These are phyloP conservation scores for Mus minutoides DNA, from an alignment of 2,797 vertebrate genomes.

Conservation along the genomic window DNA sequence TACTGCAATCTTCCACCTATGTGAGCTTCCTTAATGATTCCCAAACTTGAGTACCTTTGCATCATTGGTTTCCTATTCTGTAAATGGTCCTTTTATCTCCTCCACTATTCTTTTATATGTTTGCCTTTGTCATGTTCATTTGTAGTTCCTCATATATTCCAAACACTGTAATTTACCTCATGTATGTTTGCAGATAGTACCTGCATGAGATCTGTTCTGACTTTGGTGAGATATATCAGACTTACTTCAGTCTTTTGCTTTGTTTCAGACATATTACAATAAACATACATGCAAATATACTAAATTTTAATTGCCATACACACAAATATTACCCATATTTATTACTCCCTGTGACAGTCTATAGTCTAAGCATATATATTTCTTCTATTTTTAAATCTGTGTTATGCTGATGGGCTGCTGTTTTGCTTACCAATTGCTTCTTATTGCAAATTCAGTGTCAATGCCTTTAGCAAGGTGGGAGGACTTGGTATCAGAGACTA, in stretches of 20 bases:
- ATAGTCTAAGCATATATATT: background rate
- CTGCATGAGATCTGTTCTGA: background rate
- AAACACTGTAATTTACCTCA: background rate
- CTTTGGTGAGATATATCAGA: constrained; percentile 4
- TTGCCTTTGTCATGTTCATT: background rate
- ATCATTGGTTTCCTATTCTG: constrained; percentile 23
- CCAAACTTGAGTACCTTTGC: background rate
- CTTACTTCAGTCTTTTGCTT: background rate
- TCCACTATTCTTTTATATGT: constrained; percentile 3
- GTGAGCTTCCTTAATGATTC: background rate
- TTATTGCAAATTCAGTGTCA: background rate
- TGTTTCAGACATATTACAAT: constrained; percentile 7
- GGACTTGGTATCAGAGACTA: background rate
- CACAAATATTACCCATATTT: constrained; percentile 4
- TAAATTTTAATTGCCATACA: constrained; percentile 6
- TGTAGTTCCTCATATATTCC: constrained; percentile 5
- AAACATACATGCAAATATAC: background rate
- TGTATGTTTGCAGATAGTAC: background rate
- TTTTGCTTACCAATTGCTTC: background rate
- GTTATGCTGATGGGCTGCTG: background rate
- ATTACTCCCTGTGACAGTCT: background rate
- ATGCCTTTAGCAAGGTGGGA: background rate
- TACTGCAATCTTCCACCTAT: background rate
- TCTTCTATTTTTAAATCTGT: background rate
- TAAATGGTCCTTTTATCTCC: constrained; percentile 44